phyloP scores from a whole-genome alignment of 2,888 invertebrate species.

The Gryllus longicercus region DNA sequence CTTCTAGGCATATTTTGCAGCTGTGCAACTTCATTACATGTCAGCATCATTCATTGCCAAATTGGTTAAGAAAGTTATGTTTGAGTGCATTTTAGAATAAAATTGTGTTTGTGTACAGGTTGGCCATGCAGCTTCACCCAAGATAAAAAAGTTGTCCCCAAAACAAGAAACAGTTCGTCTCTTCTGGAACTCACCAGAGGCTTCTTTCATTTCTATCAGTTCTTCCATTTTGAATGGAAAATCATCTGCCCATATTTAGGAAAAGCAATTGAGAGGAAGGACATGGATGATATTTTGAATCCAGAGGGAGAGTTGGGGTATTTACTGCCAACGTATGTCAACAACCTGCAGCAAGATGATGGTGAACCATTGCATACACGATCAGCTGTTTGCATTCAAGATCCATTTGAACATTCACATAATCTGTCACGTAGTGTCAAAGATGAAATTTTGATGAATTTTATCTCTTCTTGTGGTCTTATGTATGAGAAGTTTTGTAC shows the following conservation, averaged over 20 bases:
- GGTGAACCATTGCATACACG: background rate
- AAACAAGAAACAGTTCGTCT: background rate
- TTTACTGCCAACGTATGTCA: background rate
- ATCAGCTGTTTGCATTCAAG: background rate
- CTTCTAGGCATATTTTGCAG: no score
- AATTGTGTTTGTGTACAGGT: background rate
- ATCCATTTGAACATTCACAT: slow-evolving; percentile 1
- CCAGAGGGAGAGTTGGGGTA: background rate
- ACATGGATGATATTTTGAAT: background rate
- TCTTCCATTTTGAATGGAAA: background rate
- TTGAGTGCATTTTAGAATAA: no score
- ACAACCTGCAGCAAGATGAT: background rate
- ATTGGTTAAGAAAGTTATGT: no score
- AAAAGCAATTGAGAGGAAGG: background rate
- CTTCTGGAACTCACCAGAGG: background rate
- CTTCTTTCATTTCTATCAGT: background rate
- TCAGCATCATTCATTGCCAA: no score
- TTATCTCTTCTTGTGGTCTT: slow-evolving; percentile 8
- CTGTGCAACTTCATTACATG: no score
- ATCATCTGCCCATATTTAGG: background rate
- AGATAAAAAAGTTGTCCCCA: background rate
- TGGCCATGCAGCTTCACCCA: background rate
- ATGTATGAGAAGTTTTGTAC: background rate
- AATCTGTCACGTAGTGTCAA: background rate
- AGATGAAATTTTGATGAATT: background rate